Evolutionary conservation across 1,140 invertebrate genomes (phyloP), one percentile per base, ranked within the genome.

Genomic region (Euwallacea fornicatus): DNA sequence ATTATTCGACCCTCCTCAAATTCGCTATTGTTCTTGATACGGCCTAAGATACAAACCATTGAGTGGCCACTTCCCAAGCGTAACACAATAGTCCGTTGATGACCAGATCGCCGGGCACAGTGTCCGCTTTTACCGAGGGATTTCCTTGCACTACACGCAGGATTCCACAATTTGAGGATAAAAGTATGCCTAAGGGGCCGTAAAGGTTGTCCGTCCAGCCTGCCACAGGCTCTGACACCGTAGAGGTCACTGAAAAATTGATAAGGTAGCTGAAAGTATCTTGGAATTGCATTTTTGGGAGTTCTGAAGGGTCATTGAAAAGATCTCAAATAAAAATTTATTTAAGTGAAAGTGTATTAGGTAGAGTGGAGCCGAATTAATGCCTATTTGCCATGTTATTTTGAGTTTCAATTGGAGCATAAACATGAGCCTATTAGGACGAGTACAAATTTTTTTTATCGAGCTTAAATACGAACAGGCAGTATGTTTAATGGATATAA

Each of bases 171-270:
- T 92, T 92, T 67, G 88, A 89, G 0, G 87, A 91, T 42, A 91
- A 85, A 74, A 93, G 83, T 6, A 93, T 77, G 7, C 91, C 95
- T 54, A 94, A 95, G 0, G 95, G 93, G 33, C 96, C 96, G 80
- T 97, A 98, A 59, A 95, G 85, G 75, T 96, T 98, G 79, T 98
- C 96, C 9, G 98, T 90, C 96, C 96, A 98, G 16, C 96, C 94
- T 0, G 87, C 85, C 16, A 88, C 78, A 0, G 91, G 91, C 75
- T 92, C 90, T 71, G 88, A 88, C 82, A 85, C 87, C 1, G 89
- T 85, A 3, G 89, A 87, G 1, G 85, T 85, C 0, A 93, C 91
- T 90, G 73, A 65, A 83, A 82, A 77, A 9, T 16, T 11, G 8
- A 60, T 33, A 42, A 33, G 21, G 21, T 33, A 33, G 21, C 21